phyloP scores from a whole-genome alignment of 2,113 vertebrate species.

The Todiramphus chloris region DNA sequence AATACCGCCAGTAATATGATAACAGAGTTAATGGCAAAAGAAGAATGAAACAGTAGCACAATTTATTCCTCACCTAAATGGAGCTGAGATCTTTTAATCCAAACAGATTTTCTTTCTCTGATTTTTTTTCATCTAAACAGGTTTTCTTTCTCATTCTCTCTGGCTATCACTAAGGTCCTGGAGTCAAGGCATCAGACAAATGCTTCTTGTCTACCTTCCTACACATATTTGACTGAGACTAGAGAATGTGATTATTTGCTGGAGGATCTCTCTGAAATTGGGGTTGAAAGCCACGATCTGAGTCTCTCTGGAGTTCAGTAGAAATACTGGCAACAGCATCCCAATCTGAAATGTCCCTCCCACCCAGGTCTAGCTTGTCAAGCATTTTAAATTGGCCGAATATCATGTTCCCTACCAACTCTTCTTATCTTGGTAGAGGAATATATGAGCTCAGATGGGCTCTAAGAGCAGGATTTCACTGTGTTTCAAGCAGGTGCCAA shows the following conservation, averaged over 20 bases:
- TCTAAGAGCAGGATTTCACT: background rate
- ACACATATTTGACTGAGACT: background rate
- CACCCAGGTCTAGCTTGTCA: background rate
- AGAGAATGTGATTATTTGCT: background rate
- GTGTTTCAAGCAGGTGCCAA: background rate
- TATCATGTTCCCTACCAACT: background rate
- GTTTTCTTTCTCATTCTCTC: conserved; percentile 14
- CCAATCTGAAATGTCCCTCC: background rate
- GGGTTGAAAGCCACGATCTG: background rate
- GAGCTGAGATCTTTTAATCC: background rate
- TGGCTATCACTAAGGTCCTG: background rate
- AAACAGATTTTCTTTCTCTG: background rate
- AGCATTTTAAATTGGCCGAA: background rate
- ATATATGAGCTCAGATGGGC: background rate
- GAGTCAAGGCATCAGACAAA: background rate
- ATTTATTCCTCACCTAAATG: conserved; percentile 36
- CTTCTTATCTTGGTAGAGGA: background rate
- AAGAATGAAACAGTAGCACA: conserved; percentile 48
- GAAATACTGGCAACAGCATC: background rate
- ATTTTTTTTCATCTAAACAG: background rate
- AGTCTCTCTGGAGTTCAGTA: background rate
- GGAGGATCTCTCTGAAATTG: background rate
- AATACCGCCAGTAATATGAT: conserved; percentile 55
- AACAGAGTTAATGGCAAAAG: conserved; percentile 56
- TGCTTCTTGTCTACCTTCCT: background rate